Conservation (phyloP, 2,113 vertebrate genomes). For the Pedetes capensis region DNA sequence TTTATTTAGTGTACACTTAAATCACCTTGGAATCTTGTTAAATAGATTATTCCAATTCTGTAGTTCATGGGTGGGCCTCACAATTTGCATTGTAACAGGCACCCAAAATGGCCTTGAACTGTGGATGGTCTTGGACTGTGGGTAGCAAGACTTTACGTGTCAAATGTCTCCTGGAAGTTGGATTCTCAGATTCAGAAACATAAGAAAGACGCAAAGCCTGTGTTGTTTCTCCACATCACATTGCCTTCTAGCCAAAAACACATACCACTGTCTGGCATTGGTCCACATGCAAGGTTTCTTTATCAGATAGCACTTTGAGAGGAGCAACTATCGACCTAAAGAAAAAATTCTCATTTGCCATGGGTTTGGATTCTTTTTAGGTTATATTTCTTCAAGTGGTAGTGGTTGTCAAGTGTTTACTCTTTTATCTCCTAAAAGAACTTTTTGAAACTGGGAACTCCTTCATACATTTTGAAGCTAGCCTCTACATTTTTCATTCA, state of each 20-base stretch:
- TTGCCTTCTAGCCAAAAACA: not conserved
- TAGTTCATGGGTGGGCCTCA: not conserved
- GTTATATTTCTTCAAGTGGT: constrained; percentile 9
- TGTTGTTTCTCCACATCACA: not conserved
- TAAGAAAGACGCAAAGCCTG: not conserved
- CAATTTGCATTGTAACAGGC: not conserved
- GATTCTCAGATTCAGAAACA: not conserved
- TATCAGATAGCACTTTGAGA: not conserved
- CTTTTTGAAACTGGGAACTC: not conserved
- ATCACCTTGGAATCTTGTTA: constrained; percentile 32
- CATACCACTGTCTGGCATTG: not conserved
- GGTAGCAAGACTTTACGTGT: not conserved
- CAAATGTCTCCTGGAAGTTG: not conserved
- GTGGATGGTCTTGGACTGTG: not conserved
- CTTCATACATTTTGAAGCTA: constrained; percentile 35
- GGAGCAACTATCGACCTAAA: not conserved
- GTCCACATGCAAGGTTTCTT: not conserved
- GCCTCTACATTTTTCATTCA: not conserved
- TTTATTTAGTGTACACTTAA: not conserved
- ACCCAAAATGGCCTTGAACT: not conserved
- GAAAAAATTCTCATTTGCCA: constrained; percentile 8
- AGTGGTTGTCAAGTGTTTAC: not conserved
- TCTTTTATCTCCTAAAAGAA: not conserved
- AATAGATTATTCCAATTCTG: constrained; percentile 3
- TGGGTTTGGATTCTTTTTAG: not conserved